phyloP scores from a whole-genome alignment of 2,888 invertebrate species.

The Anticlea derivata region DNA sequence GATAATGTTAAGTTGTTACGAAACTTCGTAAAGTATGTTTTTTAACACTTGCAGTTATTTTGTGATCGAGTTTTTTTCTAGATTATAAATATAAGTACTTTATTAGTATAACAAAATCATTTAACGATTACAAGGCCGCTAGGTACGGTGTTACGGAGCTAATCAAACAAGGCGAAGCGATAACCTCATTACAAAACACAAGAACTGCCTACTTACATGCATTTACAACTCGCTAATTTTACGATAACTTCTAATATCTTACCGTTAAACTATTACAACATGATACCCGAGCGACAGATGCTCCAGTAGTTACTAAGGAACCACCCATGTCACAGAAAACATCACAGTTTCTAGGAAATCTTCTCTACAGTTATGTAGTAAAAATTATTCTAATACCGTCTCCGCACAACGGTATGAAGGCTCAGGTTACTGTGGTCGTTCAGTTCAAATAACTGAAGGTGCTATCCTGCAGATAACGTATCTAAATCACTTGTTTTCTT shows the following conservation, averaged over 20 bases:
- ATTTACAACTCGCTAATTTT: slow-evolving; percentile 38
- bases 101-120: neutral
- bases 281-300: slow-evolving; percentile 15
- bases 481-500: slow-evolving; percentile 19
- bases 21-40: too few species aligned
- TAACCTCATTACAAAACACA: slow-evolving; percentile 61
- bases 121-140: slow-evolving; percentile 33
- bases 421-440: slow-evolving; percentile 15
- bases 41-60: neutral
- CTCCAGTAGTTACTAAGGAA: neutral
- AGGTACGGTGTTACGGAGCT: slow-evolving; percentile 37
- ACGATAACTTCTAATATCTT: slow-evolving; percentile 14
- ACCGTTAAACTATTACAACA: slow-evolving; percentile 9
- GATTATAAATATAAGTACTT: slow-evolving; percentile 10
- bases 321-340: neutral
- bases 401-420: slow-evolving; percentile 1
- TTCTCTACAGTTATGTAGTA: slow-evolving; percentile 5
- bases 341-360: neutral
- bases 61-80: neutral
- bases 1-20: too few species aligned
- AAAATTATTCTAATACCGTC: slow-evolving; percentile 6
- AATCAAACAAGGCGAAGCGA: slow-evolving; percentile 54
- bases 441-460: slow-evolving; percentile 12
- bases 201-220: slow-evolving; percentile 30
- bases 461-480: slow-evolving; percentile 14